phyloP scores from a whole-genome alignment of 2,797 vertebrate genomes.

The Labeo calbasu region DNA sequence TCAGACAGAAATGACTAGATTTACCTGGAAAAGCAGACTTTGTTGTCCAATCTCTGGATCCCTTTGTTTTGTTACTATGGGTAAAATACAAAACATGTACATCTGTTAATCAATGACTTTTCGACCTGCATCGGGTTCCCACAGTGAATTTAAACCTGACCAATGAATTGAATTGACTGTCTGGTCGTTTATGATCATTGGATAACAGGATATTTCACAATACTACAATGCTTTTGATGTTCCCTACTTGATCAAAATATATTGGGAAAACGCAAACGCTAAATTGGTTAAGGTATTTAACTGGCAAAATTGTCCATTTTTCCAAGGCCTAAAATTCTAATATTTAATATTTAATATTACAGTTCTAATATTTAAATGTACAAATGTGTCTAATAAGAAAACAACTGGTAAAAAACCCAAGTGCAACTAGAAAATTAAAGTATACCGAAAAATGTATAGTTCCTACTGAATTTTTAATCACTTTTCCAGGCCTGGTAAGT shows the following conservation, averaged over 20 bases:
- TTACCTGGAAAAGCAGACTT: slow-evolving; percentile 96
- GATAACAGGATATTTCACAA: too few relatives aligned
- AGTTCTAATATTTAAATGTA: neutral
- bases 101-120: neutral
- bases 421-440: neutral
- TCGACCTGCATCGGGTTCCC: neutral
- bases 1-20: neutral
- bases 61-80: slow-evolving; percentile 93
- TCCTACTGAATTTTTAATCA: too few relatives aligned
- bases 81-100: neutral
- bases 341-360: too few relatives aligned
- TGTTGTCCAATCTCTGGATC: slow-evolving; percentile 93
- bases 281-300: too few relatives aligned
- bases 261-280: too few relatives aligned
- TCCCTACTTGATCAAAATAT: too few relatives aligned
- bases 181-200: neutral
- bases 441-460: neutral
- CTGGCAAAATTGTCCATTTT: too few relatives aligned
- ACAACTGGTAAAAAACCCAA: neutral
- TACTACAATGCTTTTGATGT: too few relatives aligned
- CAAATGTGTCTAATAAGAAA: neutral
- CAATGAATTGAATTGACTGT: neutral
- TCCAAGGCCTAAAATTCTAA: too few relatives aligned
- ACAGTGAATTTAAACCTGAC: too few relatives aligned
- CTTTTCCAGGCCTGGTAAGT: too few relatives aligned